Evolutionary conservation across 1,140 invertebrate species (phyloP).

Genomic region (Cydia strobilella): DNA sequence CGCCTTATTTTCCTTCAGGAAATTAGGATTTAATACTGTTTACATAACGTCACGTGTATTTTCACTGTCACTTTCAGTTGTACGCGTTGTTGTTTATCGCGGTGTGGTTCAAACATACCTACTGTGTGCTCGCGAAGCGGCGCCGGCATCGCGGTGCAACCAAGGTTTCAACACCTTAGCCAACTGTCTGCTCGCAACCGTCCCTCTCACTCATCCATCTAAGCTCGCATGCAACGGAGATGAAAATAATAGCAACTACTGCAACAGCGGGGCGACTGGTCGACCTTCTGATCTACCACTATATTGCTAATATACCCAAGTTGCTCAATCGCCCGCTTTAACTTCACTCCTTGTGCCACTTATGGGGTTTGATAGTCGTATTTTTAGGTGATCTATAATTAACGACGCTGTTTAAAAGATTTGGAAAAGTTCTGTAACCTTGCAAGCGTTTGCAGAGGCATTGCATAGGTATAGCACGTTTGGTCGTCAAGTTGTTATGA

Average conservation of each 20-base stretch:
- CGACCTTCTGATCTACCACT: conserved; percentile 71
- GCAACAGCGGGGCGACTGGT: conserved; percentile 53
- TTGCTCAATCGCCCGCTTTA: conserved; percentile 62
- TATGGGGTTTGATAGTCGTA: conserved; percentile 37
- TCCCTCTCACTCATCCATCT: conserved; percentile 49
- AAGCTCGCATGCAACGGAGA: conserved; percentile 43
- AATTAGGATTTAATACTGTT: conserved; percentile 35
- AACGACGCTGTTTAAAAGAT: not conserved
- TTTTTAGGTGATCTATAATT: conserved; percentile 10
- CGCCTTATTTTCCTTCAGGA: conserved; percentile 27
- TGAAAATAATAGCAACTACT: conserved; percentile 42
- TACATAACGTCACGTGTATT: conserved; percentile 31
- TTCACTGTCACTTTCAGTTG: conserved; percentile 69
- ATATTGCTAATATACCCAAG: conserved; percentile 70
- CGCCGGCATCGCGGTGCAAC: conserved; percentile 56
- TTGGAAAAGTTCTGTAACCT: conserved; percentile 3
- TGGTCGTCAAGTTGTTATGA: not conserved
- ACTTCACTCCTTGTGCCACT: conserved; percentile 58
- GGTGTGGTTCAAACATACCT: conserved; percentile 50
- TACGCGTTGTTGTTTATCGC: conserved; percentile 55
- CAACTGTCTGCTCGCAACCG: conserved; percentile 47
- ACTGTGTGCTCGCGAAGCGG: conserved; percentile 43
- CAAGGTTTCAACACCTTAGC: conserved; percentile 68
- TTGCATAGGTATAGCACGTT: not conserved
- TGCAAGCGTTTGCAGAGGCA: not conserved